Percentiles rank a stretch among this genome's conserved stretches.
Conservation (phyloP, 2,888 invertebrate species). For the Amphipoea oculea region DNA sequence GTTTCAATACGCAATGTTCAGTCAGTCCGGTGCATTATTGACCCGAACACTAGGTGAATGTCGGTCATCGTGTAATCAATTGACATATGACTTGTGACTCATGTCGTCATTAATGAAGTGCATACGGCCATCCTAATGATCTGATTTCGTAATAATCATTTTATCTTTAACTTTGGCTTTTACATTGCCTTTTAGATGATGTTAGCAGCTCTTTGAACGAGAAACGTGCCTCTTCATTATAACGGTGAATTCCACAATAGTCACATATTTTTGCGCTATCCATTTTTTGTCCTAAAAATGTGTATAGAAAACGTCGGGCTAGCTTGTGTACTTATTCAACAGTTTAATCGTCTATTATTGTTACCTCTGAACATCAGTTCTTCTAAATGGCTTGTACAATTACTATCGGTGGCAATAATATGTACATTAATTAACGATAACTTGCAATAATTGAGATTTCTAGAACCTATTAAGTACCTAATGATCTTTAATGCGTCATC, state of each 20-base stretch:
- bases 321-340: not conserved
- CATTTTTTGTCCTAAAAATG: constrained; percentile 9
- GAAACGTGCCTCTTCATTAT: constrained; percentile 17
- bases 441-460: constrained; percentile 30
- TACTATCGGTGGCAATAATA: constrained; percentile 13
- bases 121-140: constrained; percentile 69
- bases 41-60: constrained; percentile 65
- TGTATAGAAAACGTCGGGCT: not conserved
- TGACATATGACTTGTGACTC: constrained; percentile 83
- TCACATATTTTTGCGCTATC: constrained; percentile 14
- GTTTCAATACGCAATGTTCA: constrained; percentile 30
- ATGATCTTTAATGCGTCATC: constrained; percentile 42
- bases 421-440: constrained; percentile 18
- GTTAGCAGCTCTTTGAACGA: not conserved
- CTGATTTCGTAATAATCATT: constrained; percentile 49
- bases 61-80: constrained; percentile 77
- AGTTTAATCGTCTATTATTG: constrained; percentile 2
- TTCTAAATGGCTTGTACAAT: constrained; percentile 7
- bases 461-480: constrained; percentile 23
- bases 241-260: constrained; percentile 12
- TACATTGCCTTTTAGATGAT: not conserved
- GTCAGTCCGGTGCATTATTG: constrained; percentile 55
- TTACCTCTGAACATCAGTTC: not conserved
- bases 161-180: not conserved
- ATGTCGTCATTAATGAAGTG: constrained; percentile 79